Evolutionary conservation across 2,888 invertebrate genomes (phyloP).

Genomic region (Conops quadrifasciatus): DNA sequence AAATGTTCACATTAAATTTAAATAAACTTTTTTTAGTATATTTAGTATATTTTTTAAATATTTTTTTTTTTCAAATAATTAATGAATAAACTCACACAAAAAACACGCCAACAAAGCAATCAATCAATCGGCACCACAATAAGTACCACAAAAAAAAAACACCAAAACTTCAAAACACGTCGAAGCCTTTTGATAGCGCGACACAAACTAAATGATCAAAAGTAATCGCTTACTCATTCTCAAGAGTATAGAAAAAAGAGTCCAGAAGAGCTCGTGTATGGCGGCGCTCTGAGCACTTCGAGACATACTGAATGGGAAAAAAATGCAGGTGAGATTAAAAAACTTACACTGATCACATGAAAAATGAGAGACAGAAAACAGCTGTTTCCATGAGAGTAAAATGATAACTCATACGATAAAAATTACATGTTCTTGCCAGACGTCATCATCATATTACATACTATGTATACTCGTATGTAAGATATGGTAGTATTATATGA

Average conservation of each 20-base stretch:
- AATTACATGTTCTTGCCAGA: too few species aligned
- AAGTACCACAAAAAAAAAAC: slow-evolving; percentile 14
- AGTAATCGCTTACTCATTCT: too few species aligned
- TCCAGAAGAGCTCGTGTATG: too few species aligned
- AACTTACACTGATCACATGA: not conserved
- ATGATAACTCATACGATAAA: not conserved
- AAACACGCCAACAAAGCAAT: slow-evolving; percentile 32
- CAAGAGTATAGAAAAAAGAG: too few species aligned
- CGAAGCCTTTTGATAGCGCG: slow-evolving; percentile 1
- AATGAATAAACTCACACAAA: slow-evolving; percentile 23
- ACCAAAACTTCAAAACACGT: slow-evolving; percentile 7
- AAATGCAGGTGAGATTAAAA: not conserved
- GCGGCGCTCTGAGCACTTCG: too few species aligned
- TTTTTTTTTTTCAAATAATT: not conserved
- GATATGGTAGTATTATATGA: too few species aligned
- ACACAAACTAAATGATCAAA: slow-evolving; percentile 15
- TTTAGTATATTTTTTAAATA: too few species aligned
- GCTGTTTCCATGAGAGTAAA: not conserved
- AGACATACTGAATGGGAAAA: too few species aligned
- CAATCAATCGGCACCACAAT: slow-evolving; percentile 16
- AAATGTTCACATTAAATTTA: too few species aligned
- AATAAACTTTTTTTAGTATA: too few species aligned
- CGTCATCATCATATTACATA: too few species aligned
- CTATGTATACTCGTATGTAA: too few species aligned
- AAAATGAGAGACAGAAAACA: not conserved